Conservation (phyloP, 2,113 vertebrate genomes). For the Microcebus jonahi region DNA sequence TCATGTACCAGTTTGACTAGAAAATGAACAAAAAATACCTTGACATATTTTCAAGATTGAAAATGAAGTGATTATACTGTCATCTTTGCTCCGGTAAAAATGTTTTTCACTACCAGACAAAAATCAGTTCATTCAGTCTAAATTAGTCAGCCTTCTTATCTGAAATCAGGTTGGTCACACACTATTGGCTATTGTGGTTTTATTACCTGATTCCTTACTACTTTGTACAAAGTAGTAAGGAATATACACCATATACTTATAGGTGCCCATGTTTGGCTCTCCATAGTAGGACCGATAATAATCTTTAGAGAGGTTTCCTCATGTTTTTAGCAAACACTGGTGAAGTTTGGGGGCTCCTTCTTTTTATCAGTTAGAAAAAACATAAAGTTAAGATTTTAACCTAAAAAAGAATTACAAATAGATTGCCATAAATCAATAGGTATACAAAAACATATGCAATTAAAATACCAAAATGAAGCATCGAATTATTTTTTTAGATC, state of each 20-base stretch:
- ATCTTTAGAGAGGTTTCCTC: not conserved
- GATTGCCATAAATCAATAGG: not conserved
- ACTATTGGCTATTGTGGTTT: not conserved
- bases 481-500: no score
- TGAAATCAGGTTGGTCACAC: not conserved
- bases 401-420: not conserved
- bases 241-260: not conserved
- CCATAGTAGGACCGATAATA: not conserved
- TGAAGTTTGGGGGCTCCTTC: not conserved
- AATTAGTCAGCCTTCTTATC: not conserved
- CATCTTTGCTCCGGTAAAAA: conserved; percentile 33
- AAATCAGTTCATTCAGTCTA: not conserved
- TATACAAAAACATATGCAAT: not conserved
- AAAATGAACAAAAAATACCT: conserved; percentile 23
- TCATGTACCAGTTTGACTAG: conserved; percentile 18
- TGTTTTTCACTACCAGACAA: not conserved
- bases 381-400: not conserved
- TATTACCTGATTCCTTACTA: not conserved
- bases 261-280: not conserved
- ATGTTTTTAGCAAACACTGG: not conserved
- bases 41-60: not conserved
- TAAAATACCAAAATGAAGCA: not conserved
- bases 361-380: not conserved
- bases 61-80: not conserved
- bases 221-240: no score